Percentiles rank a stretch among this genome's conserved stretches.
Evolutionary conservation across 2,888 invertebrate species (phyloP).

Genomic region (Anorthoa munda): DNA sequence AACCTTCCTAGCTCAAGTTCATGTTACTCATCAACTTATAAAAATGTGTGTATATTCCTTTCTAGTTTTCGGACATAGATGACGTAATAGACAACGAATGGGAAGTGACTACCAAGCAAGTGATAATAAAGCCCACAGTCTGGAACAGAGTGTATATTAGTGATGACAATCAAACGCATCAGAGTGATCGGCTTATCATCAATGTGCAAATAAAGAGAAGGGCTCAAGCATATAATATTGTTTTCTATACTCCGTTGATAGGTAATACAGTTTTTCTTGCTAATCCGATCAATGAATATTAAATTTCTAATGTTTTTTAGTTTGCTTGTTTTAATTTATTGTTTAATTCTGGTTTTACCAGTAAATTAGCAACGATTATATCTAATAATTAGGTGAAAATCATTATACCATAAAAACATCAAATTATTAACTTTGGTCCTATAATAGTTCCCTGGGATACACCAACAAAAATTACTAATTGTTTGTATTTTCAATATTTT

Average conservation of each 20-base stretch:
- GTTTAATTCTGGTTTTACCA: neutral
- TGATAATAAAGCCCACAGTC: slow-evolving; percentile 61
- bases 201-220: slow-evolving; percentile 75
- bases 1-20: no score
- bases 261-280: slow-evolving; percentile 69
- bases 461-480: neutral
- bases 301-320: no score
- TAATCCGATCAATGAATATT: no score
- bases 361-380: no score
- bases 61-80: slow-evolving; percentile 79
- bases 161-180: slow-evolving; percentile 72
- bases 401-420: no score
- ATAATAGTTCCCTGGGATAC: slow-evolving; percentile 17
- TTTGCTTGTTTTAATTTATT: neutral
- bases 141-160: slow-evolving; percentile 73
- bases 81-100: slow-evolving; percentile 77
- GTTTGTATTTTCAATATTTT: no score
- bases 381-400: no score
- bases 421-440: neutral
- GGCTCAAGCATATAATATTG: slow-evolving; percentile 80
- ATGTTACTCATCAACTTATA: no score
- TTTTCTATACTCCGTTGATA: slow-evolving; percentile 85
- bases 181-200: slow-evolving; percentile 79
- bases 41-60: neutral
- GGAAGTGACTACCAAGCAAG: slow-evolving; percentile 68